Conservation (phyloP, 2,113 vertebrate species). For the Psephotus haematonotus region DNA sequence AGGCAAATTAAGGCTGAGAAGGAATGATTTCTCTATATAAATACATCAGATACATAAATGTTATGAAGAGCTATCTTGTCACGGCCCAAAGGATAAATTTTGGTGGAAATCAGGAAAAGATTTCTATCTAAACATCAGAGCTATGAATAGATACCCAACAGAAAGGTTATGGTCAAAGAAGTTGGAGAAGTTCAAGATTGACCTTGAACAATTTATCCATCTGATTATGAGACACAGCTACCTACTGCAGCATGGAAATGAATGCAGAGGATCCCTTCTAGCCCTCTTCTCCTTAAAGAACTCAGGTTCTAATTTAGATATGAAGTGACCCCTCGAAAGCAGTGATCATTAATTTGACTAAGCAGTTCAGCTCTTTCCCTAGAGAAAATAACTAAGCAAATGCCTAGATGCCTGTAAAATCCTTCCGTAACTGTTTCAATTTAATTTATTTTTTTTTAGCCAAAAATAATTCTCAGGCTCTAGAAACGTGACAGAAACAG, state of each 20-base stretch:
- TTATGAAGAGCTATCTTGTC: neutral
- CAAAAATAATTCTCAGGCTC: neutral
- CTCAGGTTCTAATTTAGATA: neutral
- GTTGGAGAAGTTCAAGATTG: neutral
- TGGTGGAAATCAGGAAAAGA: neutral
- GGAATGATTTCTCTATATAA: neutral
- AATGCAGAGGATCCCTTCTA: neutral
- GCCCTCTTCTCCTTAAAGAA: neutral
- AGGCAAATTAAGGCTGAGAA: neutral
- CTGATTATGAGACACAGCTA: neutral
- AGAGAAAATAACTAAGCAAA: neutral
- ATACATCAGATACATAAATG: neutral
- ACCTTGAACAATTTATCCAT: neutral
- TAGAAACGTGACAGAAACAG: neutral
- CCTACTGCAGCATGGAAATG: neutral
- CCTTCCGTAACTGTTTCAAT: neutral
- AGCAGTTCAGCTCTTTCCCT: neutral
- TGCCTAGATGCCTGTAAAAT: neutral
- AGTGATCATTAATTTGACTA: neutral
- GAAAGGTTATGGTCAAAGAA: neutral
- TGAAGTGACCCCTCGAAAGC: neutral
- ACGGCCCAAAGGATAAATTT: neutral
- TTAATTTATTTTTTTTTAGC: neutral
- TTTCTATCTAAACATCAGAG: neutral
- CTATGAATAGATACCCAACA: neutral